Base-by-base conservation (phyloP, 2,888 invertebrate genomes). In the Tortrix viridana region DNA sequence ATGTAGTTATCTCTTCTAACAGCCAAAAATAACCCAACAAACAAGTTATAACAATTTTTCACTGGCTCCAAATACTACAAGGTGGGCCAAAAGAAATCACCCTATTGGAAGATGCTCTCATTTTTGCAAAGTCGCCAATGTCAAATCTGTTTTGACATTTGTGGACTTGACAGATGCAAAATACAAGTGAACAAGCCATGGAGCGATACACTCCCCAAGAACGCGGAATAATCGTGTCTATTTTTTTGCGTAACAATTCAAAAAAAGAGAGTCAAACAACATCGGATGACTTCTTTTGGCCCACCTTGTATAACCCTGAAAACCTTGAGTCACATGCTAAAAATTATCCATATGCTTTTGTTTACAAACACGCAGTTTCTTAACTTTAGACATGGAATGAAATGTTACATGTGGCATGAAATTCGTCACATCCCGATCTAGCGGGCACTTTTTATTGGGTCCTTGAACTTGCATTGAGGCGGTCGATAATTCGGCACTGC, bases 391-490 rank as follows among this genome's bases (percentile, higher is more conserved):
- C 65, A 74, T 69, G 70, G 73, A 32, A 68, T 76, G 72, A 75
- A 71, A 69, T 72, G 73, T 70, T 74, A 71, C 72, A 73, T 69
- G 63, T 63, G 53, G 20, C 20, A 64, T 70, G 72, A 78, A 77
- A 79, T 78, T 77, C 79, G 77, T 80, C 77, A 82, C 78, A 81
- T 81, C 80, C 77, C 77, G 74, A 77, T 74, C 74, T 74, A 71
- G 70, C 63, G 69, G 84, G 80, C 81, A 72, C 50, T 67, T 63
- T 89, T 89, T 88, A 89, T 88, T 82, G 83, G 82, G 85, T 77
- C 90, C 91, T 90, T 90, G 91, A 91, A 92, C 91, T 88, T 90
- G 85, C 74, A 85, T 88, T 89, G 84, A 79, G 85, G 77, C 85
- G 89, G 88, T 90, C 90, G 89, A 90, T 90, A 89, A 84, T 87